Conservation (phyloP, 1,140 invertebrate species). For the Saccostrea echinata region DNA sequence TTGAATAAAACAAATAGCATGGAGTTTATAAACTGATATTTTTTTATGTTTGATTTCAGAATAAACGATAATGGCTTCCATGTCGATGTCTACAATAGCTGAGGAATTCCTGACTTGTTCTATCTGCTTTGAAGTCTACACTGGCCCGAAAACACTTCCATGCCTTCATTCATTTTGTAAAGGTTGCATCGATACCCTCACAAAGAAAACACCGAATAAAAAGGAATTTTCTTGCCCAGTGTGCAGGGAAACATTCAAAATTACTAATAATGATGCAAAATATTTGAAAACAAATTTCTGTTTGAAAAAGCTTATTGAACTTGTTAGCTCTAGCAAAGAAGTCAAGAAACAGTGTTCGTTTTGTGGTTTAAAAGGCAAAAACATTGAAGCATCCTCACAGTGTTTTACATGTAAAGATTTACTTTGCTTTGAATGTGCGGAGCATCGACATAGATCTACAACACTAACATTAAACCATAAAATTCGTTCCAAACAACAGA, state of each 20-base stretch:
- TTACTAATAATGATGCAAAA: not conserved
- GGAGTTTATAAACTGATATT: too few species aligned
- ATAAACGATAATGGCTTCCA: not conserved
- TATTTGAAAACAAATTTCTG: slow-evolving; percentile 11
- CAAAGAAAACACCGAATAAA: not conserved
- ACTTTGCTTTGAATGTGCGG: not conserved
- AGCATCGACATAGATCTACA: not conserved
- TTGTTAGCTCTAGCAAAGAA: not conserved
- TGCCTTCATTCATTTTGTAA: slow-evolving; percentile 35
- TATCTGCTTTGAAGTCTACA: slow-evolving; percentile 29
- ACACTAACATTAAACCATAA: not conserved
- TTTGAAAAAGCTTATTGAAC: slow-evolving; percentile 6
- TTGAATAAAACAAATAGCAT: too few species aligned
- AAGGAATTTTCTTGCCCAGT: not conserved
- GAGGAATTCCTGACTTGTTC: slow-evolving; percentile 16
- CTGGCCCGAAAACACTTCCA: slow-evolving; percentile 1
- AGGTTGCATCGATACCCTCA: not conserved
- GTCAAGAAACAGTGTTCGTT: not conserved
- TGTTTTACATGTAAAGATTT: slow-evolving; percentile 39
- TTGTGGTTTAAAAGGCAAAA: not conserved
- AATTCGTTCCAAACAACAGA: slow-evolving; percentile 37
- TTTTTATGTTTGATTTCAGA: too few species aligned
- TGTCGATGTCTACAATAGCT: not conserved
- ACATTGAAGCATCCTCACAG: not conserved
- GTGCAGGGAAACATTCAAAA: not conserved